Conservation (phyloP, 2,113 vertebrate genomes). For the Platycercus adscitus region DNA sequence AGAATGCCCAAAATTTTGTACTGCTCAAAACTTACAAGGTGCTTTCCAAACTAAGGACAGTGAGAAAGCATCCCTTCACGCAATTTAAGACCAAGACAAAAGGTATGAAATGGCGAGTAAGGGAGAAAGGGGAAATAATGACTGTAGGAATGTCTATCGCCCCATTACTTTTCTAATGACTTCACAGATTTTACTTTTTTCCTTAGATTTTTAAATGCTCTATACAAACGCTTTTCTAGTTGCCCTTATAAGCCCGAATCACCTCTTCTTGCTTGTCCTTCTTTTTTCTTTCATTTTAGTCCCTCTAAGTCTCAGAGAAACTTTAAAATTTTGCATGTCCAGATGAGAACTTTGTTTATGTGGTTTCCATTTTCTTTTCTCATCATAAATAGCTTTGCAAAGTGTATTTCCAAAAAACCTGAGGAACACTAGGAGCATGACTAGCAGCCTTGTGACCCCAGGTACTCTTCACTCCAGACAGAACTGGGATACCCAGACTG, state of each 20-base stretch:
- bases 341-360: neutral
- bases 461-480: neutral
- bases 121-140: neutral
- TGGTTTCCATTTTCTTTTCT: neutral
- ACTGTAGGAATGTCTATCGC: neutral
- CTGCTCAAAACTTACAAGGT: neutral
- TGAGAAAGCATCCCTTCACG: neutral
- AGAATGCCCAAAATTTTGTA: neutral
- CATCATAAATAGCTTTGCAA: neutral
- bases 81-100: neutral
- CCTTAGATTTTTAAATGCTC: neutral
- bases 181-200: neutral
- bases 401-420: neutral
- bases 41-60: neutral
- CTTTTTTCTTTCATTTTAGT: neutral
- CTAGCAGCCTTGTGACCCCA: neutral
- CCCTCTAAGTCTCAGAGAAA: neutral
- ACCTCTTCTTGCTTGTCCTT: neutral
- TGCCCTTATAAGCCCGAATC: neutral
- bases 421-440: neutral
- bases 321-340: neutral
- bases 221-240: neutral
- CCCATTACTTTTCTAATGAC: neutral
- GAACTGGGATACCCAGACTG: neutral
- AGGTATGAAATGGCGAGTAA: neutral